Evolutionary conservation across 2,797 vertebrate genomes (phyloP), one percentile per base, ranked within the genome.

Genomic region (Betta splendens): DNA sequence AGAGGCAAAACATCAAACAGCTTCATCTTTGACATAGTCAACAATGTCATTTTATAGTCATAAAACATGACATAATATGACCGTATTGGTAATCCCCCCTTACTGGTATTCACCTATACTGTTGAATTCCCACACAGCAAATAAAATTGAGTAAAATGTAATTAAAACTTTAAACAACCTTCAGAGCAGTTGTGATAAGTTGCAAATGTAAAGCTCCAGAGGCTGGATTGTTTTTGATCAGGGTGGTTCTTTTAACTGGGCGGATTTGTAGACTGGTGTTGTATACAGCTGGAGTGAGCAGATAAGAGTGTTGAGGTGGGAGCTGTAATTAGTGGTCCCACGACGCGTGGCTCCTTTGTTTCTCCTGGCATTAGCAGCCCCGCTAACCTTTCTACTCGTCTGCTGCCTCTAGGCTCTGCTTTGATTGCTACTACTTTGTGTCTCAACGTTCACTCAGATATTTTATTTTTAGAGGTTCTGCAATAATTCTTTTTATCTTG

Each of bases 231-330:
- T 63, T 68, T 77, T 79, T 76, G 61, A 79, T 81, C 66, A 54
- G 38, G 47, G 40, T 8, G 53, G 61, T 51, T 61, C 56, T 73
- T 75, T 85, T 59, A 72, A 79, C 70, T 47, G 28, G 31, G 48
- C 29, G 42, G 63, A 69, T 47, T 61, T 45, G 69, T 50, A 58
- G 55, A 48, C 1, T 39, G 40, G 15, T 28, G 38, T 32, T 54
- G 16, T 55, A 33, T 78, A 54, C 77, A 83, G 81, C 84, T 88
- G 87, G 36, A 74, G 64, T 63, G 62, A 53, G 57, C 28, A 84
- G 85, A 85, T 85, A 85, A 85, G 80, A 40, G 63, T 51, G 23
- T 47, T 4, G 10, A 43, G 46, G 62, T 51, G 47, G 44, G 50
- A 52, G 26, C 6, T 15, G 52, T 64, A 70, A 79, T 86, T 79